A percentile compares a stretch with the other conserved stretches of the same genome.
Conservation (phyloP, 2,888 invertebrate species). For the Scaptomyza tumidula region DNA sequence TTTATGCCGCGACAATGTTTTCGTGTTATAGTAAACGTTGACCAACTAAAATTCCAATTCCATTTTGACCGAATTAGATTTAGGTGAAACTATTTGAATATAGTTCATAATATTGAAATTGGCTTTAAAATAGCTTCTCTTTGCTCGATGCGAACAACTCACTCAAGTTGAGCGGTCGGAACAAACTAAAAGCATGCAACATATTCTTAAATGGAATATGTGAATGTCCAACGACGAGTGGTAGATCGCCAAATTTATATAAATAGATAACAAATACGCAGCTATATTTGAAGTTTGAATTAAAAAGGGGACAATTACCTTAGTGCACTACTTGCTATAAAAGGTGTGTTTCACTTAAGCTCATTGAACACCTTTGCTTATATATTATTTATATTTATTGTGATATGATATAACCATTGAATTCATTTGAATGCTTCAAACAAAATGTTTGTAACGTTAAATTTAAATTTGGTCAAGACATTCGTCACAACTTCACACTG, state of each 20-base stretch:
- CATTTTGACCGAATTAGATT: constrained; percentile 76
- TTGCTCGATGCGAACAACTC: constrained; percentile 69
- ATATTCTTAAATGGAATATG: constrained; percentile 73
- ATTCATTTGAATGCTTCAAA: background rate
- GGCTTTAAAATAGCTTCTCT: constrained; percentile 43
- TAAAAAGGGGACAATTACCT: constrained; percentile 34
- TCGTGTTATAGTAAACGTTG: constrained; percentile 35
- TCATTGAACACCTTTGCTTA: background rate
- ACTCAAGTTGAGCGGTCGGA: constrained; percentile 77
- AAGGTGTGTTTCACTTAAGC: background rate
- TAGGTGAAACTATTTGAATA: constrained; percentile 64
- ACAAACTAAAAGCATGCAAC: constrained; percentile 65
- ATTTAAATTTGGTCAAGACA: constrained; percentile 26
- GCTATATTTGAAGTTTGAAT: constrained; percentile 69
- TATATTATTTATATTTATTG: too few relatives aligned
- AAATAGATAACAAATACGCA: constrained; percentile 62
- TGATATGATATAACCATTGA: background rate
- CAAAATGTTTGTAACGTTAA: background rate
- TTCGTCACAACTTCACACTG: constrained; percentile 23
- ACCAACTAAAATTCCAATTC: constrained; percentile 76
- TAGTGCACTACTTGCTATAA: constrained; percentile 17
- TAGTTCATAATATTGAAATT: constrained; percentile 37
- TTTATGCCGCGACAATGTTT: constrained; percentile 41
- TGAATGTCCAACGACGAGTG: constrained; percentile 42
- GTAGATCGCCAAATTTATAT: constrained; percentile 71